Evolutionary conservation across 2,797 vertebrate genomes (phyloP), one percentile per base, ranked within the genome.

Genomic region (Peromyscus attwateri): DNA sequence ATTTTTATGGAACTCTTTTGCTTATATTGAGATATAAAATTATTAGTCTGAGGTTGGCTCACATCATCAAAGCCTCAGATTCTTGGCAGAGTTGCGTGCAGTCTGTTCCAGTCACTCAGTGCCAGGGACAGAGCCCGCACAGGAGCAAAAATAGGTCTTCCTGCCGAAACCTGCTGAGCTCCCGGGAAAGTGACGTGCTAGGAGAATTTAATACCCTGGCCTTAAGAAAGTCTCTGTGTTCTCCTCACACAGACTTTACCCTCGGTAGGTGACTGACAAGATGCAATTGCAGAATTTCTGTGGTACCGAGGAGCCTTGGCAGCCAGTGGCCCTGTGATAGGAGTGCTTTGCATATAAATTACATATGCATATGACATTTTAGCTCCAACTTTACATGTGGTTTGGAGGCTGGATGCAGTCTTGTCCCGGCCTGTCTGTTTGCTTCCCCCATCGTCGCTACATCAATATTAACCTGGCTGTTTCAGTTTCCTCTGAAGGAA

Each of bases 11-110:
- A 98, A 97, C 98, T 98, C 98, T 98, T 98, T 98, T 98, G 98
- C 98, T 98, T 99, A 98, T 98, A 99, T 98, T 99, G 99, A 98
- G 98, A 99, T 98, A 98, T 99, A 98, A 99, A 99, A 99, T 99
- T 99, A 99, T 99, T 99, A 99, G 98, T 98, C 98, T 98, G 98
- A 98, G 98, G 98, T 98, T 99, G 99, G 99, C 99, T 98, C 99
- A 84, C 98, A 98, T 98, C 98, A 98, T 98, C 98, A 98, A 98
- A 98, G 98, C 97, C 98, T 98, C 98, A 97, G 98, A 98, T 98
- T 99, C 98, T 98, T 99, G 99, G 99, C 99, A 99, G 98, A 82
- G 96, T n/a, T 93, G 98, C 95, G 95, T 96, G 96, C 98, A 99
- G 99, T 99, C 99, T 99, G 99, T 99, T 98, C 98, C 98, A 97